These are phyloP conservation scores for Pentalonia nigronervosa DNA, from an alignment of 1,140 invertebrate species.

Conservation along the genomic window DNA sequence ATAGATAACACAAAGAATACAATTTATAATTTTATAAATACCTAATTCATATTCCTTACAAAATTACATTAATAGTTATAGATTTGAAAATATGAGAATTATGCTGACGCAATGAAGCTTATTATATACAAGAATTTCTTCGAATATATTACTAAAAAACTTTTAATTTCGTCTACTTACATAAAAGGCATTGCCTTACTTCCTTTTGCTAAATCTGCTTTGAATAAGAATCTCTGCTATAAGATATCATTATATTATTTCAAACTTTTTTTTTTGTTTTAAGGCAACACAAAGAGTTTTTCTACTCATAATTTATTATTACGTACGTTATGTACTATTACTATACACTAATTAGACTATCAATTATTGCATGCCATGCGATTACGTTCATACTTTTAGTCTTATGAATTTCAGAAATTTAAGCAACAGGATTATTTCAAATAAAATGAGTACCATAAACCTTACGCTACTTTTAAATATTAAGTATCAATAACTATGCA, in stretches of 20 bases:
- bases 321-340: neutral
- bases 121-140: neutral
- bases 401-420: neutral
- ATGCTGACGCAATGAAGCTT: neutral
- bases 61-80: neutral
- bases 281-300: neutral
- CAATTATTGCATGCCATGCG: neutral
- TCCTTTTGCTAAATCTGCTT: neutral
- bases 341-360: neutral
- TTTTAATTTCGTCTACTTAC: neutral
- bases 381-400: neutral
- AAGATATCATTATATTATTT: neutral
- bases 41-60: neutral
- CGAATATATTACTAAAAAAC: neutral
- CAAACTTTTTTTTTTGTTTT: neutral
- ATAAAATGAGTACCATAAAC: neutral
- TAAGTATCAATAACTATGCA: neutral
- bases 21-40: slow-evolving; percentile 5
- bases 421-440: slow-evolving; percentile 11
- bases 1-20: neutral
- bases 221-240: neutral
- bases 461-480: neutral
- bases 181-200: neutral
- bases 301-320: neutral
- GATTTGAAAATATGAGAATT: neutral